Evolutionary conservation across 2,888 invertebrate species (phyloP).

Genomic region (Papilio elwesi): DNA sequence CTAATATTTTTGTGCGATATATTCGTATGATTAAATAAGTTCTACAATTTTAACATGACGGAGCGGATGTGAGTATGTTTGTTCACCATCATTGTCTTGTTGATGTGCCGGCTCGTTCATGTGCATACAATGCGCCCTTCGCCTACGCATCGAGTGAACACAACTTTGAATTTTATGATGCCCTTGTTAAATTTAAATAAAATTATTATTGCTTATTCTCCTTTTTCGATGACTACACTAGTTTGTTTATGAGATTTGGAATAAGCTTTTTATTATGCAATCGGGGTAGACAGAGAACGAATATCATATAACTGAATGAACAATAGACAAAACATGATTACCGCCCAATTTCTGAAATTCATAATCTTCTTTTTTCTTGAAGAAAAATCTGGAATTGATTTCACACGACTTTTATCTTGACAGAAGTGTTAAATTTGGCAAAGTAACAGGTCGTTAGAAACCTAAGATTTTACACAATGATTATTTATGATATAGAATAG

Average conservation of each 20-base stretch:
- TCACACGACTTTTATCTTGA: too few species aligned
- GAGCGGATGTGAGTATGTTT: slow-evolving; percentile 56
- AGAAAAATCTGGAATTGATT: too few species aligned
- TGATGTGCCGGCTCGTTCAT: slow-evolving; percentile 47
- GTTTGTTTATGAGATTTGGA: neutral
- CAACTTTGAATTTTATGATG: slow-evolving; percentile 24
- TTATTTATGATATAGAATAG: too few species aligned
- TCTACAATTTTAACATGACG: slow-evolving; percentile 14
- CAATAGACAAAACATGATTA: too few species aligned
- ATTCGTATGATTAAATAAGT: neutral
- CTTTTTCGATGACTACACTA: neutral
- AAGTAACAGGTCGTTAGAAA: too few species aligned
- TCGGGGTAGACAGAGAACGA: too few species aligned
- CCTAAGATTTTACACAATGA: too few species aligned
- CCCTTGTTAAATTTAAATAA: slow-evolving; percentile 30
- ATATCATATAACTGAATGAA: too few species aligned
- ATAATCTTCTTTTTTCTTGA: too few species aligned
- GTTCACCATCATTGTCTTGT: slow-evolving; percentile 67
- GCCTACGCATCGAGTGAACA: slow-evolving; percentile 43
- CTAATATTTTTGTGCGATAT: neutral
- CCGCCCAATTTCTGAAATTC: too few species aligned
- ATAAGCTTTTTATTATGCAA: too few species aligned
- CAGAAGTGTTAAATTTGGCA: too few species aligned
- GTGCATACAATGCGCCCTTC: slow-evolving; percentile 54
- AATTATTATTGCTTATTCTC: neutral